Base-by-base conservation (phyloP, 2,888 invertebrate species). In the Xylophagus ater region DNA sequence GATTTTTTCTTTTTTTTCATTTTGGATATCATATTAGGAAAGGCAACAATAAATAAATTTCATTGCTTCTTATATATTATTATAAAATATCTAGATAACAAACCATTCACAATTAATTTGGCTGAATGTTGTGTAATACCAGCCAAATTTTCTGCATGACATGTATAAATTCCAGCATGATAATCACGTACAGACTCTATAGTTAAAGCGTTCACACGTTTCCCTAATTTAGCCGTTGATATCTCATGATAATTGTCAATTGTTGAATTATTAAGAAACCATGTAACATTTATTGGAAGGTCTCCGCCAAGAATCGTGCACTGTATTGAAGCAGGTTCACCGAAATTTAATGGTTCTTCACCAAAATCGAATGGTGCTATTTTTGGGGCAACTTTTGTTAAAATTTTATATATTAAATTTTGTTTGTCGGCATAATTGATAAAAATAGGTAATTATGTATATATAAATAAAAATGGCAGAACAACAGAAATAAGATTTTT, bases 121-220 rank as follows among this genome's bases (percentile, higher is more conserved):
- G 76, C 73, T 40, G 72, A 69, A 54, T 73, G 70, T 24, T 69
- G 70, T 34, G 71, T 58, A 2, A 56, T 21, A 37, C 78, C 81
- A 32, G 76, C 79, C 46, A 64, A 62, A 60, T 83, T 83, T 54
- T 65, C 65, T 19, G 73, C 82, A 47, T 72, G 70, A 60, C 83
- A 84, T 45, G 78, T 80, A 60, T 80, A 83, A 48, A 73, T 68
- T 32, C 82, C 82, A 31, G 71, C 70, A 54, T 75, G 74, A 44
- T 68, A 60, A 3, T 69, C 71, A 42, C 70, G 60, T 26, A 72
- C 71, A 6, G 69, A 64, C 56, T 70, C 71, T 51, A 72, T 72
- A 54, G 69, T 69, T 39, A 72, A 54, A 46, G 77, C 73, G 49
- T 76, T 78, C 38, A 77, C 76, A 37, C 78, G 73, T 57, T 74